Evolutionary conservation across 2,797 vertebrate genomes (phyloP).

Genomic region (Pempheris klunzingeri): DNA sequence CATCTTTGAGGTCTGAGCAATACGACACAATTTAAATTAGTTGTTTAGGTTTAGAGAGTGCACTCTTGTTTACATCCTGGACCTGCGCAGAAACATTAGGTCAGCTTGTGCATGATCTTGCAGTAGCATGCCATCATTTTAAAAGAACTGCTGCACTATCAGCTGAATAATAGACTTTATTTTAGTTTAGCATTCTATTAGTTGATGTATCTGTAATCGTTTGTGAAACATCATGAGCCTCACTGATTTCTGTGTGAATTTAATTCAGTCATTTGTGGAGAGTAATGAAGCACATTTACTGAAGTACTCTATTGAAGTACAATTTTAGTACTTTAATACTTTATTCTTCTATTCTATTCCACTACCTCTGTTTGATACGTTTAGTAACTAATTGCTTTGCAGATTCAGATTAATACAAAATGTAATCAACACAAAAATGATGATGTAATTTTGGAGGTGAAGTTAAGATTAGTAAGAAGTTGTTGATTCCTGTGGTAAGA

Average conservation of each 20-base stretch:
- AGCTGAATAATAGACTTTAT: background rate
- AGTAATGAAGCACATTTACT: background rate
- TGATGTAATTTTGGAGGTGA: background rate
- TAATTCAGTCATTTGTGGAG: background rate
- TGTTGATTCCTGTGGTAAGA: background rate
- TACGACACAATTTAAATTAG: background rate
- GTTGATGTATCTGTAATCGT: background rate
- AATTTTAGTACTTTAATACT: background rate
- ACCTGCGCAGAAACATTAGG: background rate
- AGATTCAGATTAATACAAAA: background rate
- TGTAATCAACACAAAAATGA: background rate
- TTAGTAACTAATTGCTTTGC: background rate
- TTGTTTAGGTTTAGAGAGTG: background rate
- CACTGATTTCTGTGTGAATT: background rate
- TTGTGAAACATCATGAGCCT: background rate
- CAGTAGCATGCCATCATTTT: background rate
- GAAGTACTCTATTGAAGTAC: background rate
- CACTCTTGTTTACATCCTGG: background rate
- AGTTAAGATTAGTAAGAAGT: background rate
- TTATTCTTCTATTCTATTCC: background rate
- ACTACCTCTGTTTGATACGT: background rate
- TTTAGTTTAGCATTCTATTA: no score
- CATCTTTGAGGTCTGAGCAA: background rate
- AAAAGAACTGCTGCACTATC: slow-evolving; percentile 10
- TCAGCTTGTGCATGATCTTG: background rate